Percentiles rank a stretch among this genome's conserved stretches.
phyloP scores from a whole-genome alignment of 2,888 invertebrate genomes.

The Bimastos eiseni region DNA sequence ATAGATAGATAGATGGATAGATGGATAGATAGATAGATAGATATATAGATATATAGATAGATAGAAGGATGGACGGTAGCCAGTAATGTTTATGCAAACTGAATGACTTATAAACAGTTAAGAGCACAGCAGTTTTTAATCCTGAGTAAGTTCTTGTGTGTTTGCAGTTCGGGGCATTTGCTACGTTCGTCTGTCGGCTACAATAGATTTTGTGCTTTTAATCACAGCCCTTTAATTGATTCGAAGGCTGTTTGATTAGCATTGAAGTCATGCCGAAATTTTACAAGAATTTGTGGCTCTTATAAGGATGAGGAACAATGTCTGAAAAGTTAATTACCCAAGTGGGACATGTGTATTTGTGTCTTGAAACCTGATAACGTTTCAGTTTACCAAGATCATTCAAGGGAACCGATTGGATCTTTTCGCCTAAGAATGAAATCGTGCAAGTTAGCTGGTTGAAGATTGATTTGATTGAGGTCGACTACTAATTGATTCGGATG shows the following conservation, averaged over 20 bases:
- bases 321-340: not conserved
- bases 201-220: conserved; percentile 6
- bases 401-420: not conserved
- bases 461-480: not conserved
- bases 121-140: not conserved
- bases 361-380: not conserved
- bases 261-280: not conserved
- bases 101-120: not conserved
- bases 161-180: not conserved
- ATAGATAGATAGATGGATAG: too few relatives aligned
- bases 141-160: not conserved
- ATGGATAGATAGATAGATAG: too few relatives aligned
- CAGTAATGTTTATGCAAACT: not conserved
- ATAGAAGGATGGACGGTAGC: too few relatives aligned
- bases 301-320: not conserved
- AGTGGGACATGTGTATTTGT: not conserved
- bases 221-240: not conserved
- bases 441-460: not conserved
- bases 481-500: not conserved
- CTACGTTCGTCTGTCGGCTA: not conserved
- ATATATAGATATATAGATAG: too few relatives aligned
- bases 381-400: conserved; percentile 1
- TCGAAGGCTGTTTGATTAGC: not conserved
- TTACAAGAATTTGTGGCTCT: not conserved
- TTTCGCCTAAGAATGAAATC: not conserved